Evolutionary conservation across 2,797 vertebrate genomes (phyloP), one percentile per base, ranked within the genome.

Genomic region (Lateolabrax maculatus): DNA sequence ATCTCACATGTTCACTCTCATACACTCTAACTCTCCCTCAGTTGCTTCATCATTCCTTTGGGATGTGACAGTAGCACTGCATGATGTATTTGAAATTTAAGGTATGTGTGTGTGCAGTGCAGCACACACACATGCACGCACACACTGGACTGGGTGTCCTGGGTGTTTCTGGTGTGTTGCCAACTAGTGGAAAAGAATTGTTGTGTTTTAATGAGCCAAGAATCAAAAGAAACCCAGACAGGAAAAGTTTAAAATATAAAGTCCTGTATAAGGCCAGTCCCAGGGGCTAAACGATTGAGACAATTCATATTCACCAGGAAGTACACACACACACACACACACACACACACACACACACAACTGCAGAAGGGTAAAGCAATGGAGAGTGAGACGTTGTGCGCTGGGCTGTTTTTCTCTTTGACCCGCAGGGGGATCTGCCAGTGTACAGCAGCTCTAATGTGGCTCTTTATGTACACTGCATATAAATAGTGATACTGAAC

Each of bases 131-230:
- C 61, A 63, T 2, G 46, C 15, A 46, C 49, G 46, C 62, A 69
- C 74, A 36, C 23, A 48, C 18, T 10, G 9, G 5, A 19, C 41
- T 55, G 19, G 19, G 75, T 57, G 52, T 76, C 56, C 29, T 62
- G 62, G 49, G 49, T 36, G 53, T 53, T 71, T 46, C 60, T 37
- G 53, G 53, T 66, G 46, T 41, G 34, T 67, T 5, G 4, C n/a
- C 48, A n/a, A 68, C 9, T 21, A 2, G 61, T 49, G 15, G 11
- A 58, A 60, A 66, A 65, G 44, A 3, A 31, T 29, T 5, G 10
- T n/a, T 46, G 58, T 48, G 52, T 27, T 70, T 78, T 74, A 78
- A 73, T 58, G 52, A 78, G 69, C 19, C 23, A 31, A 53, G 37
- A 71, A 66, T 71, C 36, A 36, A 16, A 34, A 64, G 29, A 25